Evolutionary conservation across 2,797 vertebrate species (phyloP).

Genomic region (Borostomias antarcticus): DNA sequence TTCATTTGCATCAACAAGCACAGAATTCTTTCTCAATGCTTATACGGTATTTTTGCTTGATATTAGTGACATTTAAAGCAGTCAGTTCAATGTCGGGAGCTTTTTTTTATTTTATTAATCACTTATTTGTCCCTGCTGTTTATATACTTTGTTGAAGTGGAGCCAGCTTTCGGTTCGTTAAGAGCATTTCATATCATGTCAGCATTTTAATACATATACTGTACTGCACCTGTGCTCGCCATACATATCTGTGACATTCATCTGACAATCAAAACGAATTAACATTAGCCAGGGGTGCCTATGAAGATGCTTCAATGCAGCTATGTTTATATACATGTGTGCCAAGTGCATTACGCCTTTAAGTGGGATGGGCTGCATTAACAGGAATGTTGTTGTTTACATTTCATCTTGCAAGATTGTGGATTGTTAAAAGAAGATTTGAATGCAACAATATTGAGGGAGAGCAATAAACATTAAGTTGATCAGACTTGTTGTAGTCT

Average conservation of each 20-base stretch:
- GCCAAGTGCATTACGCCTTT: slow-evolving; percentile 59
- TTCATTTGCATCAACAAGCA: slow-evolving; percentile 69
- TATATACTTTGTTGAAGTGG: slow-evolving; percentile 37
- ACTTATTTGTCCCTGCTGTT: slow-evolving; percentile 45
- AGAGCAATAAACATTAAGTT: slow-evolving; percentile 13
- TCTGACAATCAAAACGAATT: slow-evolving; percentile 56
- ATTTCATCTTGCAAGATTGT: slow-evolving; percentile 38
- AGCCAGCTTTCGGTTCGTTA: slow-evolving; percentile 53
- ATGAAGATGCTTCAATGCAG: slow-evolving; percentile 54
- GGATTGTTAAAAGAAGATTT: slow-evolving; percentile 33
- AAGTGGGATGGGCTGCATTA: slow-evolving; percentile 50
- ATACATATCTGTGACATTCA: slow-evolving; percentile 63
- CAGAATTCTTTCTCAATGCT: slow-evolving; percentile 33
- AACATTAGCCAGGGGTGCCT: slow-evolving; percentile 57
- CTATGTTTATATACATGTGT: slow-evolving; percentile 63
- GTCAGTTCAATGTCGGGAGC: slow-evolving; percentile 42
- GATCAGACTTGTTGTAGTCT: slow-evolving; percentile 20
- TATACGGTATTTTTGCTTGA: slow-evolving; percentile 40
- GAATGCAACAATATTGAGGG: not conserved
- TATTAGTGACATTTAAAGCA: slow-evolving; percentile 41
- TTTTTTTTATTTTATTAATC: slow-evolving; percentile 18
- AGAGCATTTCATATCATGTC: slow-evolving; percentile 61
- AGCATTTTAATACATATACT: slow-evolving; percentile 56
- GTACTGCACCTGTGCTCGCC: slow-evolving; percentile 59
- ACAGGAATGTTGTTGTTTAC: slow-evolving; percentile 22